Base-by-base conservation (phyloP, 1,140 invertebrate species). In the Drosophila lowei region DNA sequence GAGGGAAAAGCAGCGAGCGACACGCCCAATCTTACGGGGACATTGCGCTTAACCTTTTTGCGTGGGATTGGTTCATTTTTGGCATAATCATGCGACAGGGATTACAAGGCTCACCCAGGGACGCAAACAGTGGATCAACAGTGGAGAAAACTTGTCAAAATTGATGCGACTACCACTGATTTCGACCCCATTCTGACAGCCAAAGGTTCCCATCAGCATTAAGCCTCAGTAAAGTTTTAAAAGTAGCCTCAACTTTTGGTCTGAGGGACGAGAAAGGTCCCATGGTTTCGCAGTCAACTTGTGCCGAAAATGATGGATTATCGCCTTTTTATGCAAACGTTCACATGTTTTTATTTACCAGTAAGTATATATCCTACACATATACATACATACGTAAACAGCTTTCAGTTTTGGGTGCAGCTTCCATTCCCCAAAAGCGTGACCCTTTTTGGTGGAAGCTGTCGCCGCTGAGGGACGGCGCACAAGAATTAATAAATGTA, bases 221-320 rank as follows among this genome's bases (percentile, higher is more conserved):
- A 3, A 1, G 9, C 30, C 3, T 34, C 9, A 11, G 8, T 34
- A 11, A 38, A 38, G 34, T 25, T 44, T 54, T 8, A 0, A 8
- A 2, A n/a, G 16, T 9, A 21, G 6, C 11, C 34, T 6, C 7
- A 30, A n/a, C 16, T 7, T 42, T 21, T 25, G 34, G 28, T 28
- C 65, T 64, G 42, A 43, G 38, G 65, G 67, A n/a, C 41, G 23
- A 5, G 49, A 23, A 13, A 13, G 30, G 38, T 41, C 28, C 47
- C 47, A 58, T 62, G 67, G 54, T 72, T 41, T 54, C 13, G 18
- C 62, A 49, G 50, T 63, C 46, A 68, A 72, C 52, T 72, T 72
- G 48, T 79, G 58, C 46, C 57, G 47, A 57, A 68, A 85, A 84
- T 84, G 72, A 84, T 85, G 77, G 80, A 84, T 84, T 85, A 84